Percentiles rank a stretch among this genome's conserved stretches.
These are phyloP conservation scores for Drusus annulatus DNA, from an alignment of 1,140 invertebrate species.

Conservation along the genomic window DNA sequence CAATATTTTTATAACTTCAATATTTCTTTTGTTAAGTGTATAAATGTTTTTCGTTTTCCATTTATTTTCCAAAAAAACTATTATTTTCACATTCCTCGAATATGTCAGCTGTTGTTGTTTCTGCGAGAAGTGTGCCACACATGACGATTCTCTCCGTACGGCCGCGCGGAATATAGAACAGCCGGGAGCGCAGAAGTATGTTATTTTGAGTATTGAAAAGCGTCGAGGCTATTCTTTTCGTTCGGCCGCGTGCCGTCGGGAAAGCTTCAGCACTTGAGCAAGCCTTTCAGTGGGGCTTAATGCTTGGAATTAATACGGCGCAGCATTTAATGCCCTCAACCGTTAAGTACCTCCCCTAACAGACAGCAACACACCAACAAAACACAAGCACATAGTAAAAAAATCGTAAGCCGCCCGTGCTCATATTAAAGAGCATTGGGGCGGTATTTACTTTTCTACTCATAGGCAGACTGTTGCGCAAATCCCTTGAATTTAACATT, in stretches of 20 bases:
- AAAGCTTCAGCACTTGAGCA: constrained; percentile 40
- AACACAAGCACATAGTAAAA: not conserved
- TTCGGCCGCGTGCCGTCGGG: constrained; percentile 1
- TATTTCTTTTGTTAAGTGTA: too few relatives aligned
- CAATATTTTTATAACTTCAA: too few relatives aligned
- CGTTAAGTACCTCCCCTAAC: not conserved
- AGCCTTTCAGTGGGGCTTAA: constrained; percentile 48
- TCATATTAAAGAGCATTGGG: not conserved
- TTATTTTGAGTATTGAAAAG: too few relatives aligned
- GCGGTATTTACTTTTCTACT: not conserved
- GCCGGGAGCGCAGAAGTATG: not conserved
- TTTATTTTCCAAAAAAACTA: too few relatives aligned
- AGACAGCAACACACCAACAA: not conserved
- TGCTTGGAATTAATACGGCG: constrained; percentile 51
- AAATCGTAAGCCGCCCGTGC: not conserved
- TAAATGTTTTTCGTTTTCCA: too few relatives aligned
- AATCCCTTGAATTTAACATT: not conserved
- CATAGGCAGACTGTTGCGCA: not conserved
- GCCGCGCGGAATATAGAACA: not conserved
- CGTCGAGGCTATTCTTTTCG: not conserved
- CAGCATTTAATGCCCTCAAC: constrained; percentile 22
- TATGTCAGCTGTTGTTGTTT: not conserved
- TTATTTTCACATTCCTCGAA: too few relatives aligned
- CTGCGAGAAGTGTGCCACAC: not conserved
- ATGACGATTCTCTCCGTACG: not conserved